These are phyloP conservation scores for Xerus rutilus DNA, from an alignment of 2,797 vertebrate genomes.

Conservation along the genomic window DNA sequence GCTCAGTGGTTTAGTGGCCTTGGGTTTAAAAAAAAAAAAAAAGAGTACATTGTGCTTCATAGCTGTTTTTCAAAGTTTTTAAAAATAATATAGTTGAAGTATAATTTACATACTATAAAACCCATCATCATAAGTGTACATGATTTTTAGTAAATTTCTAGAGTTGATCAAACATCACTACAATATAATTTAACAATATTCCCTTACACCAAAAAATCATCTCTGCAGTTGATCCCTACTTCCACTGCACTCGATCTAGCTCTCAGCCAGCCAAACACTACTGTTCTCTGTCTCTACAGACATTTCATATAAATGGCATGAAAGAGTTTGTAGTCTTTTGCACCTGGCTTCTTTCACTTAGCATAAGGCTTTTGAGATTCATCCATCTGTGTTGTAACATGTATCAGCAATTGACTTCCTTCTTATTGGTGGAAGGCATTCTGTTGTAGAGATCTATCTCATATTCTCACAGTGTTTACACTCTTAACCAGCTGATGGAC, in stretches of 20 bases:
- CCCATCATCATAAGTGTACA: neutral
- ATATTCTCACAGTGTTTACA: neutral
- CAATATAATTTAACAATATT: neutral
- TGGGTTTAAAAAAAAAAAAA: neutral
- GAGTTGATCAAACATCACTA: neutral
- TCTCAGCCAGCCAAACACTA: neutral
- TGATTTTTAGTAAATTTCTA: constrained; percentile 28
- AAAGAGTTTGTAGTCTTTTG: neutral
- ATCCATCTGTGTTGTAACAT: neutral
- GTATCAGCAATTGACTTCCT: neutral
- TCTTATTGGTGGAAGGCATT: neutral
- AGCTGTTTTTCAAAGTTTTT: constrained; percentile 19
- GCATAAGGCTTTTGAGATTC: neutral
- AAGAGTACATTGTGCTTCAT: neutral
- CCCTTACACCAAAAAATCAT: neutral
- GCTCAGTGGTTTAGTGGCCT: too few species aligned
- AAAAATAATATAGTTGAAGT: neutral
- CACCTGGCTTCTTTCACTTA: neutral
- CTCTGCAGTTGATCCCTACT: neutral
- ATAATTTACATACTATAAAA: constrained; percentile 28
- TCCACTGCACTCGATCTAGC: neutral
- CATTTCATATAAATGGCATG: constrained; percentile 6
- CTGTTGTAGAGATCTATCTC: neutral
- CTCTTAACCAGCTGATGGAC: neutral
- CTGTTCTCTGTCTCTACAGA: neutral